Evolutionary conservation across 1,140 invertebrate genomes (phyloP).

Genomic region (Neodiprion pinetum): DNA sequence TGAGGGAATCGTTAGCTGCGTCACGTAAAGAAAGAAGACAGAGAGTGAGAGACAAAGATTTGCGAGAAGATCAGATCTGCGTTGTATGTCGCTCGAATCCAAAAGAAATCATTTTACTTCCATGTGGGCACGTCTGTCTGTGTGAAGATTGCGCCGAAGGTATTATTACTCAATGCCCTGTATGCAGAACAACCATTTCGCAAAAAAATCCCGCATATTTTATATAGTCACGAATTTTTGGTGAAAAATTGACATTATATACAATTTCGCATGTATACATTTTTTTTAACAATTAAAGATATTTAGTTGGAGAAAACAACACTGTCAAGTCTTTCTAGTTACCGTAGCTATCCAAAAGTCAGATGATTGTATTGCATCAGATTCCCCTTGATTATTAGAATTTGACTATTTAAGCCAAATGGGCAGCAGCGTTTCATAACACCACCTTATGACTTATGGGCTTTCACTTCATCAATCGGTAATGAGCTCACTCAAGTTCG

Average conservation of each 20-base stretch:
- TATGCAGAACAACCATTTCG: conserved; percentile 72
- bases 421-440: no score
- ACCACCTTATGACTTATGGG: no score
- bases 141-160: conserved; percentile 82
- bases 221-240: conserved; percentile 53
- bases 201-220: conserved; percentile 76
- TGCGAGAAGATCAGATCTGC: conserved; percentile 74
- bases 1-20: conserved; percentile 67
- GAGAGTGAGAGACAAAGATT: conserved; percentile 67
- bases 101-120: conserved; percentile 80
- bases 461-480: no score
- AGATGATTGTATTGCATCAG: not conserved
- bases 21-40: conserved; percentile 70
- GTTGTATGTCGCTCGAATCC: conserved; percentile 80
- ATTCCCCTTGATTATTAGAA: no score
- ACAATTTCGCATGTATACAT: conserved; percentile 16
- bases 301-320: not conserved
- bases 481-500: no score
- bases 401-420: no score
- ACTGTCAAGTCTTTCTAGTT: not conserved
- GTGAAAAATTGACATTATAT: conserved; percentile 27
- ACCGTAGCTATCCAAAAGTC: not conserved
- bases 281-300: no score
- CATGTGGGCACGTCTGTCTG: conserved; percentile 84
- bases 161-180: conserved; percentile 72